phyloP scores from a whole-genome alignment of 2,888 invertebrate species.

The Gastracanthus pulcherrimus region DNA sequence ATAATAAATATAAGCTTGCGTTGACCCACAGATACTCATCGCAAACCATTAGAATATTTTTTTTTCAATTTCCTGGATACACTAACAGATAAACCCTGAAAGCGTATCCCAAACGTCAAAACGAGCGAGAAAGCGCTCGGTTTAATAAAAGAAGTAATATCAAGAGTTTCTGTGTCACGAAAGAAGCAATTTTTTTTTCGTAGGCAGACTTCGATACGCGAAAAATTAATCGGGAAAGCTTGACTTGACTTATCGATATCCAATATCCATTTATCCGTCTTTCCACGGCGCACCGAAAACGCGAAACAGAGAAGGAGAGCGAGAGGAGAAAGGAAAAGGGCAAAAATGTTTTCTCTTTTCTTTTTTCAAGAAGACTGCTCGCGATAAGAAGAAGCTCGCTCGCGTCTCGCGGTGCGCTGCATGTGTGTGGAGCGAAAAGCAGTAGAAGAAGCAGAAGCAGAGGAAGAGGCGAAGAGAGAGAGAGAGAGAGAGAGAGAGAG shows the following conservation, averaged over 20 bases:
- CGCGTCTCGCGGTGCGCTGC: no score
- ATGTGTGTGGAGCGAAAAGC: no score
- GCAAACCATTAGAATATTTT: no score
- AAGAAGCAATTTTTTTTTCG: constrained; percentile 43
- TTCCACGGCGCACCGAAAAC: constrained; percentile 36
- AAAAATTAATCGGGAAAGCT: constrained; percentile 59
- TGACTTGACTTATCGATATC: constrained; percentile 59
- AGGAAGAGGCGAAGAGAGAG: background rate
- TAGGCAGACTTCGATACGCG: constrained; percentile 37
- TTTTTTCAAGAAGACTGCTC: background rate
- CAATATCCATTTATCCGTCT: constrained; percentile 60
- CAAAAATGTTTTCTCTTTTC: background rate
- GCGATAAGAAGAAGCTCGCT: constrained; percentile 6
- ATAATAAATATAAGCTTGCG: no score
- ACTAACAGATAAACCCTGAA: constrained; percentile 1
- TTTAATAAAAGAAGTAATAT: constrained; percentile 51
- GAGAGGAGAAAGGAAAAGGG: background rate
- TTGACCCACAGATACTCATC: no score
- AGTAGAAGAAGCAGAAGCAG: no score
- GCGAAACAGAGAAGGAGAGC: background rate
- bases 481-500: constrained; percentile 28
- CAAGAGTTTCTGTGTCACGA: constrained; percentile 45
- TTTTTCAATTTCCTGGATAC: background rate
- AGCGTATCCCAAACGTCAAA: constrained; percentile 22
- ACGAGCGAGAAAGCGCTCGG: background rate